Conservation (phyloP, 2,113 vertebrate genomes). For the Chlorodrepanis virens region DNA sequence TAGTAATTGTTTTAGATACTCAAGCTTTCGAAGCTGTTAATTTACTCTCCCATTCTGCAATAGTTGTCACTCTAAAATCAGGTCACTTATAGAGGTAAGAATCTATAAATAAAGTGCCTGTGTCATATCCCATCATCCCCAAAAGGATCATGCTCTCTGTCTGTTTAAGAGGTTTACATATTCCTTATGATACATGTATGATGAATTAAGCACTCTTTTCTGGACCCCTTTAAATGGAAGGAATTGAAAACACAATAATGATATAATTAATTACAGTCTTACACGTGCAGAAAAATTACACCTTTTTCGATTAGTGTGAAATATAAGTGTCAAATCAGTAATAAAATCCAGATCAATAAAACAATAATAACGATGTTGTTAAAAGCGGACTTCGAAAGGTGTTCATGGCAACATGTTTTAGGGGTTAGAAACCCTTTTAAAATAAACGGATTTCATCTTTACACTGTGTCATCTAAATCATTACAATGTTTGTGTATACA, state of each 20-base stretch:
- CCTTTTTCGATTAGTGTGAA: conserved; percentile 98
- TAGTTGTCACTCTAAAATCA: conserved; percentile 72
- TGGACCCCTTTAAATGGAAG: conserved; percentile 82
- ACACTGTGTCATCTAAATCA: conserved; percentile 99
- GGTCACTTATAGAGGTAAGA: conserved; percentile 73
- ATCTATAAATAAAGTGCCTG: conserved; percentile 79
- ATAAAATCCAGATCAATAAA: conserved; percentile 99
- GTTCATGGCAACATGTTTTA: conserved; percentile 86
- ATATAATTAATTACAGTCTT: conserved; percentile 97
- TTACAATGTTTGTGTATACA: conserved; percentile 99
- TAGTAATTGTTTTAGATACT: conserved; percentile 37
- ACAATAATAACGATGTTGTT: conserved; percentile 99
- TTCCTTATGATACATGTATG: conserved; percentile 81
- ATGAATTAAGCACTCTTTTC: conserved; percentile 86
- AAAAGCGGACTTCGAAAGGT: conserved; percentile 94
- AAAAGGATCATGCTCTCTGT: conserved; percentile 82
- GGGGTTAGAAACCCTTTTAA: conserved; percentile 99
- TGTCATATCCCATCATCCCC: conserved; percentile 82
- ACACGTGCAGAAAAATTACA: conserved; percentile 93
- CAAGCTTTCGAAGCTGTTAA: conserved; percentile 65
- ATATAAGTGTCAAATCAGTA: conserved; percentile 95
- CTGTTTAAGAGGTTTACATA: conserved; percentile 79
- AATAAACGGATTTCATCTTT: conserved; percentile 99
- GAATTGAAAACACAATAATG: conserved; percentile 90
- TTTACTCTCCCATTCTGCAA: conserved; percentile 64